phyloP scores from a whole-genome alignment of 2,113 vertebrate genomes.

The Triplophysa tibetana region DNA sequence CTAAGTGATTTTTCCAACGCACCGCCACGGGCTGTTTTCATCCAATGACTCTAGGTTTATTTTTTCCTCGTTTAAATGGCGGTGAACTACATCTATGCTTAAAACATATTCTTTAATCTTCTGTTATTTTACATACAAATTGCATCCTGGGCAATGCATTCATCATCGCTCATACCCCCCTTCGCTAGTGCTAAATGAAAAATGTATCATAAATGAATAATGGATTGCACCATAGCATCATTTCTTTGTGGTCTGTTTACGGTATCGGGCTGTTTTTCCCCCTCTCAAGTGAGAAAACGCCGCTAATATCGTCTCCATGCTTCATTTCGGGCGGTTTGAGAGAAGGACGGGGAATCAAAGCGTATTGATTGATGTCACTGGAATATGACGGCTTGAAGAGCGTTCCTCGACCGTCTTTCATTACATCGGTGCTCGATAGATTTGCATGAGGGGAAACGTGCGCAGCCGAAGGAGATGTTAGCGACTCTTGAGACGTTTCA shows the following conservation, averaged over 20 bases:
- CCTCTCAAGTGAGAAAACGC: conserved; percentile 26
- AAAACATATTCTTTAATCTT: conserved; percentile 82
- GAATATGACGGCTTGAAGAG: conserved; percentile 31
- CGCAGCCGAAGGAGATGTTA: conserved; percentile 37
- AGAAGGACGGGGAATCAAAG: conserved; percentile 15
- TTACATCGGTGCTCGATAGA: conserved; percentile 37
- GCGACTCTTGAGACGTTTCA: conserved; percentile 49
- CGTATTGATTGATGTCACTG: conserved; percentile 30
- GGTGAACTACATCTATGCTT: conserved; percentile 79
- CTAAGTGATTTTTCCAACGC: conserved; percentile 76
- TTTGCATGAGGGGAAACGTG: conserved; percentile 24
- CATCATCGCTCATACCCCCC: conserved; percentile 78
- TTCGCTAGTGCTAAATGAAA: conserved; percentile 77
- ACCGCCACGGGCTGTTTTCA: conserved; percentile 63
- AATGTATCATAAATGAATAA: conserved; percentile 81
- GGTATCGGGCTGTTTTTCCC: conserved; percentile 62
- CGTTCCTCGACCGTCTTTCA: conserved; percentile 35
- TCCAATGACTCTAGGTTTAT: conserved; percentile 61
- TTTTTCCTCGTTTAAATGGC: conserved; percentile 68
- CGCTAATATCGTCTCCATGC: background rate
- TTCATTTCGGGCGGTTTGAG: conserved; percentile 22
- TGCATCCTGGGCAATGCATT: conserved; percentile 78
- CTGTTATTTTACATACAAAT: conserved; percentile 85
- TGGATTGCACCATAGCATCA: conserved; percentile 75
- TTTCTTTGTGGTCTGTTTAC: conserved; percentile 74